Evolutionary conservation across 2,888 invertebrate genomes (phyloP).

Genomic region (Lagria hirta): DNA sequence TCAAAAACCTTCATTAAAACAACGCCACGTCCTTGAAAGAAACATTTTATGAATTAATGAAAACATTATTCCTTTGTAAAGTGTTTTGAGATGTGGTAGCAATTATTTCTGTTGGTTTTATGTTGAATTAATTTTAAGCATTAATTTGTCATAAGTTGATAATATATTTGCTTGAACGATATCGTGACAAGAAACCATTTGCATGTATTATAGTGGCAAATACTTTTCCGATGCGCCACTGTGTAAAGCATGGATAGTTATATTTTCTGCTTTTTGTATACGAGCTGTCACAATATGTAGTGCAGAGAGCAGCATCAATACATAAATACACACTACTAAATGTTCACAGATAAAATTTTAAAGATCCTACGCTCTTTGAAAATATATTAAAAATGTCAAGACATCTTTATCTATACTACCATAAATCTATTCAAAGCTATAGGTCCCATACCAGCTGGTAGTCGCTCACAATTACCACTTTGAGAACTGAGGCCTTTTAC

Average conservation of each 20-base stretch:
- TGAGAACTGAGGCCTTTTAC: too few species aligned
- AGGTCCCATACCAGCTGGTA: too few species aligned
- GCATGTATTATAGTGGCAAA: conserved; percentile 30
- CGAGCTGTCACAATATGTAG: conserved; percentile 18
- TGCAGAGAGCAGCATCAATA: too few species aligned
- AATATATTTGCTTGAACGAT: conserved; percentile 22
- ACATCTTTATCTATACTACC: too few species aligned
- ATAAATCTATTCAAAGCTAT: too few species aligned
- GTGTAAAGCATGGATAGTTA: conserved; percentile 25
- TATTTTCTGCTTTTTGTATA: conserved; percentile 27
- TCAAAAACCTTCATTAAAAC: too few species aligned
- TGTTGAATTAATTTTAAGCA: conserved; percentile 23
- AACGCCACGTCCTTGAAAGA: conserved; percentile 7
- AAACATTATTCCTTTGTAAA: conserved; percentile 10
- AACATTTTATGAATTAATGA: conserved; percentile 9
- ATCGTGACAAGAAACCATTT: conserved; percentile 28
- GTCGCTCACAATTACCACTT: too few species aligned
- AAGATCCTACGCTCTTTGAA: too few species aligned
- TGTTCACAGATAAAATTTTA: too few species aligned
- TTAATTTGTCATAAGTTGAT: conserved; percentile 21
- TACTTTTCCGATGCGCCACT: conserved; percentile 29
- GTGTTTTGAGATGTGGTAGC: conserved; percentile 9
- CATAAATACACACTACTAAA: too few species aligned
- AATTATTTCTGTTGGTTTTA: conserved; percentile 13
- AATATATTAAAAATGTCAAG: too few species aligned